phyloP scores from a whole-genome alignment of 2,797 vertebrate species.

The Xiphorhynchus erythropygius region DNA sequence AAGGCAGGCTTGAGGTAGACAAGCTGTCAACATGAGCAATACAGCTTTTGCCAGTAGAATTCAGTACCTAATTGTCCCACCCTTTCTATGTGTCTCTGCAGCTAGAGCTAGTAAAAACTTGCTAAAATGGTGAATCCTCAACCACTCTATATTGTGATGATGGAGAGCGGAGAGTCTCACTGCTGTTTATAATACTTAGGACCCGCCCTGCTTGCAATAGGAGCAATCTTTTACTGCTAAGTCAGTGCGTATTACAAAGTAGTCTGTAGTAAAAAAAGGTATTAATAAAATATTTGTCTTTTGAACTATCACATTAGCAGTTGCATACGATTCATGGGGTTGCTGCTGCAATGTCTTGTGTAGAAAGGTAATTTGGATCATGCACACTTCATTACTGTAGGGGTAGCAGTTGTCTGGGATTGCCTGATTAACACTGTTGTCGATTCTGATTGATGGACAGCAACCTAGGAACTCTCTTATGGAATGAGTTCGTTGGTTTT shows the following conservation, averaged over 20 bases:
- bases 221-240: not conserved
- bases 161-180: not conserved
- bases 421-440: not conserved
- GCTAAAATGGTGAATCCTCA: not conserved
- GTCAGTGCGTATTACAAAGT: not conserved
- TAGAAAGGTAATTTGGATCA: not conserved
- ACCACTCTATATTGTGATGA: not conserved
- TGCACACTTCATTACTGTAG: not conserved
- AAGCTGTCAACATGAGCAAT: not conserved
- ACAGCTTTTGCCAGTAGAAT: not conserved
- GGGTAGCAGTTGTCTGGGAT: not conserved
- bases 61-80: not conserved
- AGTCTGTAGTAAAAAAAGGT: not conserved
- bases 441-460: not conserved
- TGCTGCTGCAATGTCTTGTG: not conserved
- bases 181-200: not conserved
- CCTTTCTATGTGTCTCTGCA: not conserved
- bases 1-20: not conserved
- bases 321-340: not conserved
- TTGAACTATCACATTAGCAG: not conserved
- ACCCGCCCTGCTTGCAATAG: not conserved
- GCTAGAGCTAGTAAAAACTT: not conserved
- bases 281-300: not conserved
- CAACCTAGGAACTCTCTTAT: not conserved
- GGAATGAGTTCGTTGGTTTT: not conserved